Evolutionary conservation across 2,113 vertebrate genomes (phyloP).

Genomic region (Nibea albiflora): DNA sequence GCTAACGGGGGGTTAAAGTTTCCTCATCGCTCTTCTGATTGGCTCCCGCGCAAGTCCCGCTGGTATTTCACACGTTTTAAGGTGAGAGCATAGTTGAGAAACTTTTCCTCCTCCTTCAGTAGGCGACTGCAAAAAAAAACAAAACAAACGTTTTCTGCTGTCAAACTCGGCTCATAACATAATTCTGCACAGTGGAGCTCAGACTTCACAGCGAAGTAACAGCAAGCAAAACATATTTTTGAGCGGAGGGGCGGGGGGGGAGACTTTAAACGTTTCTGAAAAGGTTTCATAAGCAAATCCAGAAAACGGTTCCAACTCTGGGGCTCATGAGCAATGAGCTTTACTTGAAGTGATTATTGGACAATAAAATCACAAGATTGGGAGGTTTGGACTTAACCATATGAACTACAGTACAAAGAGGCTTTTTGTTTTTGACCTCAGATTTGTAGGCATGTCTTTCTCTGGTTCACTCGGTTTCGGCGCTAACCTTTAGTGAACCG

Average conservation of each 20-base stretch:
- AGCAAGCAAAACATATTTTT: not conserved
- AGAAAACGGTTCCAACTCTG: not conserved
- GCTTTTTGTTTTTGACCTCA: constrained; percentile 19
- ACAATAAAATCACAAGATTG: constrained; percentile 25
- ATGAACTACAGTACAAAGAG: constrained; percentile 21
- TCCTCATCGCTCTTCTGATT: not conserved
- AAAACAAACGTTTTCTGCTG: not conserved
- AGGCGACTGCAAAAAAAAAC: not conserved
- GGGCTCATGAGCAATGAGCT: constrained; percentile 11
- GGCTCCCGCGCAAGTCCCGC: not conserved
- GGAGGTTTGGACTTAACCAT: constrained; percentile 7
- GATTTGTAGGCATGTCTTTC: constrained; percentile 5
- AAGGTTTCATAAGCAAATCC: constrained; percentile 7
- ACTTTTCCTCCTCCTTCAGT: not conserved
- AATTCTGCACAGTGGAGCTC: not conserved
- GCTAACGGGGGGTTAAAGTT: not conserved
- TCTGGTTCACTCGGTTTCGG: not conserved
- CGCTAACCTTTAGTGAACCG: constrained; percentile 11
- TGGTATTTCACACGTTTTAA: not conserved
- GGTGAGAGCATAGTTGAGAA: not conserved
- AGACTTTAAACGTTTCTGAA: constrained; percentile 17
- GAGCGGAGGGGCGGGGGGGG: not conserved
- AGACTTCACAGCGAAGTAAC: not conserved
- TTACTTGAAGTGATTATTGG: constrained; percentile 29
- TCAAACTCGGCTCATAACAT: not conserved